Percentiles rank a stretch among this genome's conserved stretches.
Conservation (phyloP, 2,888 invertebrate species). For the Beris chalybata region DNA sequence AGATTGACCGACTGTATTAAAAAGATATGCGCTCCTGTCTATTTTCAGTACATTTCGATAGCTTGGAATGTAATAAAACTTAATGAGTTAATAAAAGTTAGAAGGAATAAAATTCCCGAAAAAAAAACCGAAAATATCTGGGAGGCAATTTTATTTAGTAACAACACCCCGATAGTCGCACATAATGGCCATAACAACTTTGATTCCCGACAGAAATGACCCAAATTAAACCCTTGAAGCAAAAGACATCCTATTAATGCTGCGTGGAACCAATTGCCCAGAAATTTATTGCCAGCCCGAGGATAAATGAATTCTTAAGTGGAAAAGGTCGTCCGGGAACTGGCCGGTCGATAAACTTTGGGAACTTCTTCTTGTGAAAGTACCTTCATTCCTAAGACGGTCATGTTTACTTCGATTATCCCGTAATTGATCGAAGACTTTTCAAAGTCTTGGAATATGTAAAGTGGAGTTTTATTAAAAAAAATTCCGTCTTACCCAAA, state of each 20-base stretch:
- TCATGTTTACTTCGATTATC: conserved; percentile 14
- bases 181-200: conserved; percentile 31
- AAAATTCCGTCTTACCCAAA: no score
- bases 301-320: conserved; percentile 40
- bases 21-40: no score
- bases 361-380: conserved; percentile 25
- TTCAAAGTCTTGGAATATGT: no score
- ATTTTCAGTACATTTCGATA: neutral
- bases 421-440: conserved; percentile 22
- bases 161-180: conserved; percentile 27
- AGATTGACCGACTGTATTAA: no score
- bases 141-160: conserved; percentile 28
- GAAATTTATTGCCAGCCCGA: conserved; percentile 39
- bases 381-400: conserved; percentile 8
- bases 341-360: conserved; percentile 39
- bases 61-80: conserved; percentile 16
- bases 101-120: neutral
- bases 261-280: conserved; percentile 40
- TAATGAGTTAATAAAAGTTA: conserved; percentile 18
- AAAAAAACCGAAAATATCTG: conserved; percentile 19
- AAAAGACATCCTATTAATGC: conserved; percentile 34
- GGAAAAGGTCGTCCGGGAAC: conserved; percentile 38
- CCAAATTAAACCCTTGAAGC: conserved; percentile 38
- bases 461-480: no score
- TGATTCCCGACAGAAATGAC: conserved; percentile 39